Conservation (phyloP, 2,888 invertebrate genomes). For the Cephus rjabovi region DNA sequence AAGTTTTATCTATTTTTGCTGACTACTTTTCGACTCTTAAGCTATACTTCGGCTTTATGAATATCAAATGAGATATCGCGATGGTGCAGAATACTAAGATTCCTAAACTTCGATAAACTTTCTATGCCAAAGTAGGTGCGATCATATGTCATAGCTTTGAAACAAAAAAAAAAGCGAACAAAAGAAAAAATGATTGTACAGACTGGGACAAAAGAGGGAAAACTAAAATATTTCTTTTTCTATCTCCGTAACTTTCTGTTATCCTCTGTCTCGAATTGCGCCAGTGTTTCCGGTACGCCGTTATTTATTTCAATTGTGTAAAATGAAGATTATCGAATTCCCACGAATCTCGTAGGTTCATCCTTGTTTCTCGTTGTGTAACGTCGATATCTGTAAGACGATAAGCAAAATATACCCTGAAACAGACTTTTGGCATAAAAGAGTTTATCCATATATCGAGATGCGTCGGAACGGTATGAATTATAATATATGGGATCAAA, state of each 20-base stretch:
- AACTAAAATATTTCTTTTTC: not conserved
- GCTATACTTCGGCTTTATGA: conserved; percentile 47
- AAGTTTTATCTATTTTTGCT: conserved; percentile 54
- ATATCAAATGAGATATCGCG: conserved; percentile 22
- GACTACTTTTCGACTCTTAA: conserved; percentile 45
- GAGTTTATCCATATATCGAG: conserved; percentile 49
- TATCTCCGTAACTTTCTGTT: not conserved
- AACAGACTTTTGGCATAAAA: conserved; percentile 51
- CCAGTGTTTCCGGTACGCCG: not conserved
- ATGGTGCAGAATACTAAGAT: conserved; percentile 36
- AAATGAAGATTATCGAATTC: not conserved
- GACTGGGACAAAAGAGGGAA: conserved; percentile 34
- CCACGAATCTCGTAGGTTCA: not conserved
- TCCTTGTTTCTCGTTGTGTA: not conserved
- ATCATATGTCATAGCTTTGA: not conserved
- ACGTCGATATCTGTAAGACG: not conserved
- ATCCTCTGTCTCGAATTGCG: not conserved
- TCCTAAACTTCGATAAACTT: conserved; percentile 51
- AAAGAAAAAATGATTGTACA: conserved; percentile 15
- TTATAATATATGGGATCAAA: conserved; percentile 62
- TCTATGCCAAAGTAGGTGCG: conserved; percentile 56
- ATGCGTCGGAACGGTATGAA: conserved; percentile 44
- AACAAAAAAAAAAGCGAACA: conserved; percentile 8
- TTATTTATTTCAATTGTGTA: not conserved
- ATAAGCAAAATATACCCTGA: not conserved